Conservation (phyloP, 2,797 vertebrate species). For the Lithobates sylvaticus region DNA sequence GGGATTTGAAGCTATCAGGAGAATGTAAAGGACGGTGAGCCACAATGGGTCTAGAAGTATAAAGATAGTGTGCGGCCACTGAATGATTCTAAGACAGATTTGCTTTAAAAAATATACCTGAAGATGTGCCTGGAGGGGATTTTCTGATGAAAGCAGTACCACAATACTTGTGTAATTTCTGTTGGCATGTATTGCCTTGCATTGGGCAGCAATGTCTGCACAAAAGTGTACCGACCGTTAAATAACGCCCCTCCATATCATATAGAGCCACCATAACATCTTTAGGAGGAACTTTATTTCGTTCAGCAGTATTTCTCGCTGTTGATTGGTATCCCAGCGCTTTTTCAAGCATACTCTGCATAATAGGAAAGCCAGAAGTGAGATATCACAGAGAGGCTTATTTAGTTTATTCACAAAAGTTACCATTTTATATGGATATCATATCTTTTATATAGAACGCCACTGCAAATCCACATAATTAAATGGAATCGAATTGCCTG, state of each 20-base stretch:
- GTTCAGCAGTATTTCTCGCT: conserved; percentile 1
- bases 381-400: conserved; percentile 47
- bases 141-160: no score
- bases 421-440: conserved; percentile 49
- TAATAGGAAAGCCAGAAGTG: conserved; percentile 43
- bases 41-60: no score
- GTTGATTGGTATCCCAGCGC: conserved; percentile 58
- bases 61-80: no score
- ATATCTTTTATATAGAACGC: conserved; percentile 39
- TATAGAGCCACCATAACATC: conserved; percentile 5
- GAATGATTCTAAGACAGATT: no score
- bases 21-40: no score
- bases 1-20: no score
- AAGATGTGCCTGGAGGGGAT: no score
- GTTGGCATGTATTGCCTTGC: no score
- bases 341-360: conserved; percentile 56
- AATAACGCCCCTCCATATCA: neutral
- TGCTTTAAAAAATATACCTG: no score
- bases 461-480: conserved; percentile 41
- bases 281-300: neutral
- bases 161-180: no score
- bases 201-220: no score
- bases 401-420: conserved; percentile 57
- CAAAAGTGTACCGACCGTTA: neutral
- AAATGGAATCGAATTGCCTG: conserved; percentile 39